Evolutionary conservation across 1,140 invertebrate species (phyloP), one percentile per base, ranked within the genome.

Genomic region (Drosophila paulistorum): DNA sequence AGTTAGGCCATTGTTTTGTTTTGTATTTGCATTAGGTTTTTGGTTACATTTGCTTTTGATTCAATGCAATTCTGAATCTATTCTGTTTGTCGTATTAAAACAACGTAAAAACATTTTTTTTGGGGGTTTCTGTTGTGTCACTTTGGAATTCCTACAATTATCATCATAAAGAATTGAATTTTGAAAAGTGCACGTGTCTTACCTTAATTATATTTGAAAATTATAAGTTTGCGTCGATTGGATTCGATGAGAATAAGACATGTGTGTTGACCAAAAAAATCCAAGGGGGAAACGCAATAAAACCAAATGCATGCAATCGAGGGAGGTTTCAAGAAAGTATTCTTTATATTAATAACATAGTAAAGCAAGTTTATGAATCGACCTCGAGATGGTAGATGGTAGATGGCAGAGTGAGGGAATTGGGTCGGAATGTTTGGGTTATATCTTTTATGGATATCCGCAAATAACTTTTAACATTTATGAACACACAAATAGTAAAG

Each of bases 171-270:
- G 7, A 51, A 51, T 20, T 51, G 3, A 17, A 51, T 51, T 51
- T 51, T 51, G 14, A 23, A 51, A 51, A 23, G 17, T 51, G 45
- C 45, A 51, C 45, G 45, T 51, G 45, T 7, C 17, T 20, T 23
- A 11, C 17, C 9, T 51, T 10, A 51, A 23, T 11, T 11, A 23
- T 51, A 3, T 51, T 51, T 11, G 45, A 51, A 51, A 51, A 51
- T 51, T 51, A 51, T 51, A 51, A 51, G 17, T 3, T 23, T 51
- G 45, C 9, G 2, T 51, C 45, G 45, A 7, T 48, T 20, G 45
- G 9, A 20, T 48, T 51, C n/a, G 45, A 51, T 51, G 45, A 51
- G 45, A 51, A 51, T 51, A 51, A 51, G 17, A 51, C 45, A 51
- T 51, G 17, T 51, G 45, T 51, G 30, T 51, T 51, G 17, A 23